Conservation (phyloP, 64 coral and sea anemone genomes). For the Montipora cactus region DNA sequence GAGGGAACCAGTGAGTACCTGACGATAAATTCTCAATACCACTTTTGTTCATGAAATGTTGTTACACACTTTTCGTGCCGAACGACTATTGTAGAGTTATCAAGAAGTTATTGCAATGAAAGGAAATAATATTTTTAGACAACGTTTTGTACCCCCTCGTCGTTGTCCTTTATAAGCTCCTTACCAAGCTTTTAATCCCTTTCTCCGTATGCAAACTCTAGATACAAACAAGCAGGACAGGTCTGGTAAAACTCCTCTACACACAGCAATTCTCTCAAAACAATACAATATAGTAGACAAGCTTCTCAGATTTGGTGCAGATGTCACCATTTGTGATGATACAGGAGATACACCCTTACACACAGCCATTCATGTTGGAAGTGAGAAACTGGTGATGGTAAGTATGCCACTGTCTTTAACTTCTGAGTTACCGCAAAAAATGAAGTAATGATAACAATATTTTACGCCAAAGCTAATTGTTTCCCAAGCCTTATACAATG, state of each 20-base stretch:
- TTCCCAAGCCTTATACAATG: too few species aligned
- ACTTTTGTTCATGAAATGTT: too few species aligned
- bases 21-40: too few species aligned
- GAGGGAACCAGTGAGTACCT: too few species aligned
- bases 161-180: too few species aligned
- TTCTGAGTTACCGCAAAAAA: too few species aligned
- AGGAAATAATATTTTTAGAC: too few species aligned
- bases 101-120: too few species aligned
- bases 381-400: slow-evolving; percentile 27
- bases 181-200: background rate
- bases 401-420: background rate
- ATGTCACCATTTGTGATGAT: slow-evolving; percentile 30
- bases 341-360: slow-evolving; percentile 13
- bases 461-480: too few species aligned
- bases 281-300: slow-evolving; percentile 19
- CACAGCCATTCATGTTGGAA: slow-evolving; percentile 34
- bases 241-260: slow-evolving; percentile 42
- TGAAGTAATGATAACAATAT: background rate
- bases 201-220: background rate
- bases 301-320: background rate
- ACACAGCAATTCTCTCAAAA: slow-evolving; percentile 29
- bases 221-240: slow-evolving; percentile 22
- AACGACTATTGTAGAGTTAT: too few species aligned
- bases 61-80: too few species aligned
- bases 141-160: too few species aligned